phyloP scores from a whole-genome alignment of 2,113 vertebrate species.

The Menura novaehollandiae region DNA sequence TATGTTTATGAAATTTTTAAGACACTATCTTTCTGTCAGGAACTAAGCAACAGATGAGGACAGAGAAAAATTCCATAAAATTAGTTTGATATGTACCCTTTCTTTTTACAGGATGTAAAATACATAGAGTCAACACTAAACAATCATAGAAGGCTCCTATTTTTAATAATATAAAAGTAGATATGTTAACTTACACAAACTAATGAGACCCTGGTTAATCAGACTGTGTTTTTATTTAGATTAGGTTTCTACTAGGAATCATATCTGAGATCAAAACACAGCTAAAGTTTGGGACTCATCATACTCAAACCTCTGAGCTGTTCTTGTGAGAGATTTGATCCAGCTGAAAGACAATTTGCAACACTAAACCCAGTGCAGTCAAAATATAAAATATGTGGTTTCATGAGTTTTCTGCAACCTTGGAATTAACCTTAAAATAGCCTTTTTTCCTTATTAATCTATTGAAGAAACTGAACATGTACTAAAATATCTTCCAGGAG shows the following conservation, averaged over 20 bases:
- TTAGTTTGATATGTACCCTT: background rate
- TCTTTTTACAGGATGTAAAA: background rate
- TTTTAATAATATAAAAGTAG: background rate
- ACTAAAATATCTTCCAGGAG: background rate
- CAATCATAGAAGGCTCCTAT: background rate
- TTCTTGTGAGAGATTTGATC: background rate
- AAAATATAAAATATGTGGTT: background rate
- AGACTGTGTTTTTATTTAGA: background rate
- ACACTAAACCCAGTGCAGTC: background rate
- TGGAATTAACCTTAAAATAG: background rate
- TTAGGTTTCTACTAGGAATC: background rate
- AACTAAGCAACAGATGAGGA: background rate
- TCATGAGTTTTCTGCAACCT: background rate
- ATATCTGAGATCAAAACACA: background rate
- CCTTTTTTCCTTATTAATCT: background rate
- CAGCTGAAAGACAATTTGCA: background rate
- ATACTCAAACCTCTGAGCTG: background rate
- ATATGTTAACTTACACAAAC: background rate
- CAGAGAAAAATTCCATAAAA: background rate
- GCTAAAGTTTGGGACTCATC: background rate
- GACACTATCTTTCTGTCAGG: background rate
- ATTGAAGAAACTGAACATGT: background rate
- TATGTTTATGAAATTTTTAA: background rate
- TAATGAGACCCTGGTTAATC: background rate
- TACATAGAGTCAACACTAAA: background rate